Conservation (phyloP, 2,113 vertebrate species). For the Cephalopholis sonnerati region DNA sequence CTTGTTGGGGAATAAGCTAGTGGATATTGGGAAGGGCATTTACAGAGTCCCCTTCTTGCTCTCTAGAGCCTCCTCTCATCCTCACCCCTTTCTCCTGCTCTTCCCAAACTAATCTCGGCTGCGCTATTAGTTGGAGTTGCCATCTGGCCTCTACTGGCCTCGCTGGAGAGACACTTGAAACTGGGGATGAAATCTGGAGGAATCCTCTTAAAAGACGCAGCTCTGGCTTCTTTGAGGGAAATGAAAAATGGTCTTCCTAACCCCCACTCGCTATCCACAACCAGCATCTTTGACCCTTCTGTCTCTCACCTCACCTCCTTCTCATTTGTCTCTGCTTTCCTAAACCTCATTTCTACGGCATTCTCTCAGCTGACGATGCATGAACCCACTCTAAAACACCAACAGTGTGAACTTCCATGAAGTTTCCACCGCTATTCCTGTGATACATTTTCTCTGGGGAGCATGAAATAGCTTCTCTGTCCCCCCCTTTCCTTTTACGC, state of each 20-base stretch:
- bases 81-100: constrained; percentile 26
- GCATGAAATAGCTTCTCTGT: constrained; percentile 79
- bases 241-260: constrained; percentile 52
- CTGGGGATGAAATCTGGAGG: constrained; percentile 42
- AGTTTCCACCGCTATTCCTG: constrained; percentile 54
- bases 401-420: constrained; percentile 38
- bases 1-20: constrained; percentile 22
- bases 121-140: constrained; percentile 61
- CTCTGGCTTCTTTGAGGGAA: constrained; percentile 32
- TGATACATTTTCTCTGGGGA: constrained; percentile 73
- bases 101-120: constrained; percentile 56
- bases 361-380: constrained; percentile 21
- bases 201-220: constrained; percentile 59
- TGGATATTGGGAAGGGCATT: constrained; percentile 11
- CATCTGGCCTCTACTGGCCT: constrained; percentile 51
- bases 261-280: neutral
- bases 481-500: constrained; percentile 23
- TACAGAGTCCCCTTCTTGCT: constrained; percentile 8
- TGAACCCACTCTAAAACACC: constrained; percentile 35
- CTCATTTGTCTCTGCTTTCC: constrained; percentile 49
- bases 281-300: constrained; percentile 21
- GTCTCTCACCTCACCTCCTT: constrained; percentile 16
- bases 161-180: constrained; percentile 62
- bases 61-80: constrained; percentile 38
- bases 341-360: constrained; percentile 52